phyloP scores from a whole-genome alignment of 2,113 vertebrate genomes.

The Bos javanicus region DNA sequence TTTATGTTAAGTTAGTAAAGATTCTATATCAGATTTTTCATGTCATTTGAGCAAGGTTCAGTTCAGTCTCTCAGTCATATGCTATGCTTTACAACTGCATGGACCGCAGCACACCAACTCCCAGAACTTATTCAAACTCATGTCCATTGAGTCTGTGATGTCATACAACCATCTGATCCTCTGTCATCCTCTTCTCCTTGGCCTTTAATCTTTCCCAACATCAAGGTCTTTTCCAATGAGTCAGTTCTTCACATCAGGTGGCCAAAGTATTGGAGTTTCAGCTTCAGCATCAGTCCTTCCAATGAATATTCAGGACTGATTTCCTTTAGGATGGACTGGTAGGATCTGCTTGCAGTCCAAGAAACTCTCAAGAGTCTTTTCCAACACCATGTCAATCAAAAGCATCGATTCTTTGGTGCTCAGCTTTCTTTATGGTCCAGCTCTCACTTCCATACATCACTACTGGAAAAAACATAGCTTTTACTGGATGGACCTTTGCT shows the following conservation, averaged over 20 bases:
- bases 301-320: not conserved
- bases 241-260: not conserved
- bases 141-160: not conserved
- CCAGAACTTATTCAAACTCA: not conserved
- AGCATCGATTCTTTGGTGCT: not conserved
- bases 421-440: not conserved
- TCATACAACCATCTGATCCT: not conserved
- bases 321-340: not conserved
- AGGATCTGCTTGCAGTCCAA: not conserved
- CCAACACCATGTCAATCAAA: not conserved
- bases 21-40: not conserved
- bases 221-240: not conserved
- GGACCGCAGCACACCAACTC: fast-evolving
- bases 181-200: not conserved
- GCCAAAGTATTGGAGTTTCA: not conserved
- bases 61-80: not conserved
- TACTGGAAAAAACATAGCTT: not conserved
- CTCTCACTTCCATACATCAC: not conserved
- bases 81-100: fast-evolving
- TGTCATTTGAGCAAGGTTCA: not conserved
- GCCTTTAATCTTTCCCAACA: not conserved
- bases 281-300: not conserved
- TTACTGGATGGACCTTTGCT: not conserved
- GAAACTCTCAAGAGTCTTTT: not conserved
- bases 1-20: not conserved